These are phyloP conservation scores for Gymnocephalus cernua DNA, from an alignment of 2,113 vertebrate species.

Conservation along the genomic window DNA sequence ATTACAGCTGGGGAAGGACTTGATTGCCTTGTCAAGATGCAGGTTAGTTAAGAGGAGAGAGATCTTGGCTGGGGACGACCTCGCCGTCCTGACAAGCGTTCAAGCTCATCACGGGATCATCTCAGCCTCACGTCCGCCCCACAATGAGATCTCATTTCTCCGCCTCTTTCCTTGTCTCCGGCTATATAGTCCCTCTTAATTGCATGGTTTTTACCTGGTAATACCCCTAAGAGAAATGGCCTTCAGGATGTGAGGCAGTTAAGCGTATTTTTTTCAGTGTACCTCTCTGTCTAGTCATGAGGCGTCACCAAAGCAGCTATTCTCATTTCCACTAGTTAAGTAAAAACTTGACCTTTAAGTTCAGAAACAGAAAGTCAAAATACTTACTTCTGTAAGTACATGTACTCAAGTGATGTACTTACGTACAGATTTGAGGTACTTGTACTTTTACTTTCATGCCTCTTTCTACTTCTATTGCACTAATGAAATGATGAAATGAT, in stretches of 20 bases:
- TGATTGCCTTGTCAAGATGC: conserved; percentile 87
- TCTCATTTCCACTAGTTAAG: not conserved
- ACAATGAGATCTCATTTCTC: conserved; percentile 66
- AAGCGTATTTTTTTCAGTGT: conserved; percentile 21
- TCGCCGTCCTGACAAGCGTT: conserved; percentile 74
- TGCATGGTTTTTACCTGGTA: conserved; percentile 14
- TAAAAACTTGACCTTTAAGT: not conserved
- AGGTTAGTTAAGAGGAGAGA: conserved; percentile 90
- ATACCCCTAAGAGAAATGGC: conserved; percentile 3
- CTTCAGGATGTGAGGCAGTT: conserved; percentile 34
- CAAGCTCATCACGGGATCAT: conserved; percentile 81
- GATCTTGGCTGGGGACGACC: conserved; percentile 82
- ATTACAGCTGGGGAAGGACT: conserved; percentile 86
- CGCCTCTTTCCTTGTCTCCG: conserved; percentile 14
- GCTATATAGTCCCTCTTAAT: conserved; percentile 20
- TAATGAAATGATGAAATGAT: no score
- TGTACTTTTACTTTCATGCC: no score
- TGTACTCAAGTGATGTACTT: no score
- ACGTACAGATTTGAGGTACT: no score
- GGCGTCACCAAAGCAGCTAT: not conserved
- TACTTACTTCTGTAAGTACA: no score
- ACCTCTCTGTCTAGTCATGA: not conserved
- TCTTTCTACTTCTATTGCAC: no score
- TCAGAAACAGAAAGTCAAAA: not conserved
- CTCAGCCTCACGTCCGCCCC: conserved; percentile 69